Base-by-base conservation (phyloP, 2,888 invertebrate genomes). In the Ephialtes manifestator region DNA sequence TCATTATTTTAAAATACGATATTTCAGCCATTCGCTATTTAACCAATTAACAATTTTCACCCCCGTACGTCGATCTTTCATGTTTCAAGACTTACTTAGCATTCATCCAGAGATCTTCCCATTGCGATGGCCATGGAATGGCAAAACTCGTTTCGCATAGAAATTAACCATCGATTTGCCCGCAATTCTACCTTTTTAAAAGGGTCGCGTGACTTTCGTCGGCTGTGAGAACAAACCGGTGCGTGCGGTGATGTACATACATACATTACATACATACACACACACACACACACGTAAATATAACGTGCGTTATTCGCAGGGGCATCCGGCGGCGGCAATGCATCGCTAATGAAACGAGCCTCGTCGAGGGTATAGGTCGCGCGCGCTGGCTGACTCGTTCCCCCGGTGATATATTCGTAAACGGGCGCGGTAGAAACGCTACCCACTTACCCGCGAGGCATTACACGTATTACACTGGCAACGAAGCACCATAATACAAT, bases 301-400 rank as follows among this genome's bases (percentile, higher is more conserved):
- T 24, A 24, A 11, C 7, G 28, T 18, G 10, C 20, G 43, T 65
- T 10, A 39, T 39, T 65, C 65, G 65, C 10, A 18, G 43, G 85
- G 84, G 89, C 89, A 88, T 91, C 90, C 89, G 86, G 89, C 63
- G 86, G 89, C 63, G 35, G 75, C 90, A 89, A 91, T 90, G 90
- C 89, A 89, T 90, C 87, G 88, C 83, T 91, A 92, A 92, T 91
- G 91, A 90, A 92, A 91, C 89, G 88, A 89, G 86, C 81, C 81
- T 74, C 80, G 78, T 81, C 83, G 84, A 88, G 88, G 89, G 89
- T 63, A 89, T 35, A 65, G 63, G 75, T 75, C 75, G 75, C 58
- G 24, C 74, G 72, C 28, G 35, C 20, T 35, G 31, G 15, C 8
- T 39, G 10, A 10, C 63, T 63, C 63, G 35, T 63, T 63, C 63